Conservation (phyloP, 2,888 invertebrate species). For the Trichopoda pennipes region DNA sequence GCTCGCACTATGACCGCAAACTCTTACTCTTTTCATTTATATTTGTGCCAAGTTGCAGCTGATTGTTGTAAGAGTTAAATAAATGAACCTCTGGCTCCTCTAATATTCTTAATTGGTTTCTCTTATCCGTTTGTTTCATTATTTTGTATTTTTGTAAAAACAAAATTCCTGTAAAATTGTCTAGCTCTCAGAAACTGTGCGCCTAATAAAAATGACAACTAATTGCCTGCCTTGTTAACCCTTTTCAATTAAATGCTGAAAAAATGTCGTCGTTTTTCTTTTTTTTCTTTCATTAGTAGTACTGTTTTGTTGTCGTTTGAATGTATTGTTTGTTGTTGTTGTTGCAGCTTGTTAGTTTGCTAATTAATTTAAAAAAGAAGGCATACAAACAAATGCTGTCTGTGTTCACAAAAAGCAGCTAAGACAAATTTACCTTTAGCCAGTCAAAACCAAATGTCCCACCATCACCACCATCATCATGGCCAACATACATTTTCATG, state of each 20-base stretch:
- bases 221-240: constrained; percentile 68
- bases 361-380: constrained; percentile 64
- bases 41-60: constrained; percentile 10
- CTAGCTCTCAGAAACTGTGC: constrained; percentile 64
- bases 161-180: constrained; percentile 60
- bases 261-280: constrained; percentile 21
- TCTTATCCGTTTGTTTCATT: constrained; percentile 21
- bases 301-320: constrained; percentile 34
- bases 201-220: constrained; percentile 70
- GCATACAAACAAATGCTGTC: constrained; percentile 10
- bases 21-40: constrained; percentile 13
- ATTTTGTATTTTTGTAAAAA: constrained; percentile 32
- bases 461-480: constrained; percentile 5
- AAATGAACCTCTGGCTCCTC: constrained; percentile 43
- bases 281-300: constrained; percentile 55
- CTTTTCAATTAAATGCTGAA: constrained; percentile 45
- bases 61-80: constrained; percentile 27
- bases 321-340: constrained; percentile 51
- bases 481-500: neutral
- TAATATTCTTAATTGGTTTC: constrained; percentile 66
- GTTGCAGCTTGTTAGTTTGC: constrained; percentile 63
- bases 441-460: constrained; percentile 15
- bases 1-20: constrained; percentile 19
- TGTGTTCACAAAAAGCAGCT: neutral
- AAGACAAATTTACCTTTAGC: constrained; percentile 27